Evolutionary conservation across 2,113 vertebrate genomes (phyloP), one percentile per base, ranked within the genome.

Genomic region (Thalassoma bifasciatum): DNA sequence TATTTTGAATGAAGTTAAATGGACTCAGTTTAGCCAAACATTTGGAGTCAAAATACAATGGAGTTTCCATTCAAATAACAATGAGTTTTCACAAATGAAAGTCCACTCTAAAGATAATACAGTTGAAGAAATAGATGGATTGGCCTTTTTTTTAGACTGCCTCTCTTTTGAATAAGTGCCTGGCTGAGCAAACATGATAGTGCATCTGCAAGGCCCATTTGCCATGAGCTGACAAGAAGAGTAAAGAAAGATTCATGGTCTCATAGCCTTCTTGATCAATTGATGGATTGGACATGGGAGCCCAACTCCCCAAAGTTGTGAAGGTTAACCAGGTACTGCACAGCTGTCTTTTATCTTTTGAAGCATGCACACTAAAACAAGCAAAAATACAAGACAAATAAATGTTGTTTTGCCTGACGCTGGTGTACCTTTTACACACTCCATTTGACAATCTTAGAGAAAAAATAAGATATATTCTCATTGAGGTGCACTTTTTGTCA

Each of bases 211-310:
- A 62, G 65, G 66, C 7, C 60, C 63, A 81, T 88, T 81, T 86
- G 72, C 59, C 69, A 75, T 82, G 71, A 63, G 37, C 42, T 85
- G 89, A 88, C 88, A 93, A 82, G 85, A 90, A 89, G 81, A 79
- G 63, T 72, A 53, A 86, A 89, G 85, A 78, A 86, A 91, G 90
- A 91, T 90, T 79, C 86, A 90, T 90, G 74, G 79, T 81, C 83
- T 84, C 76, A 84, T 91, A 81, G 85, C 40, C 8, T 59, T 83
- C 62, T 66, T 76, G 73, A 91, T 92, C 85, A 89, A 52, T 86
- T 93, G 91, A 92, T 92, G 80, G 88, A 93, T 91, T 82, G 81
- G 84, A 88, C 63, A 72, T 52, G 52, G 77, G 82, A 79, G 70
- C 66, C 68, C 61, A 79, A 65, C 60, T 88, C 81, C 78, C 79